phyloP scores from a whole-genome alignment of 2,797 vertebrate genomes.

The Rhabdophis nuchalis region DNA sequence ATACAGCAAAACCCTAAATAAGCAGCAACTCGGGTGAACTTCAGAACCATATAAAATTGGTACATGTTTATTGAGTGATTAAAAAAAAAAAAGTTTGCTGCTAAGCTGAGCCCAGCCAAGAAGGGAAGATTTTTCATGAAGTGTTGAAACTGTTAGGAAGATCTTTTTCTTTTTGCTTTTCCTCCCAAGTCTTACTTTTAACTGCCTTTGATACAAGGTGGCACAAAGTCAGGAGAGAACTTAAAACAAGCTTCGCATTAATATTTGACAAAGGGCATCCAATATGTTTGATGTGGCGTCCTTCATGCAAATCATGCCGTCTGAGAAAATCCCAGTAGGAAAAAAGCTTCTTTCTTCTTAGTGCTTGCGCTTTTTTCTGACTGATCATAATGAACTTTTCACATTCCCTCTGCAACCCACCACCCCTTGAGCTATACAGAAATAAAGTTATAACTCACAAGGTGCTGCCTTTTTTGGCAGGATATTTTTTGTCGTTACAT shows the following conservation, averaged over 20 bases:
- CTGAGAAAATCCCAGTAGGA: constrained; percentile 83
- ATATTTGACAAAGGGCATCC: constrained; percentile 93
- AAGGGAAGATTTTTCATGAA: constrained; percentile 64
- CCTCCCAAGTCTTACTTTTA: constrained; percentile 76
- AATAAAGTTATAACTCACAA: constrained; percentile 75
- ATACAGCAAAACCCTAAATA: background rate
- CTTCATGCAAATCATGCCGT: constrained; percentile 90
- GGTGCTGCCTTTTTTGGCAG: constrained; percentile 67
- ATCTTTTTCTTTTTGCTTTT: constrained; percentile 43
- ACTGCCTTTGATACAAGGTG: constrained; percentile 86
- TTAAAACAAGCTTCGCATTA: constrained; percentile 88
- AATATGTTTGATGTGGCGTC: constrained; percentile 89
- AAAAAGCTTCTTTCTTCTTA: constrained; percentile 82
- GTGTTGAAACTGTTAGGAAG: constrained; percentile 73
- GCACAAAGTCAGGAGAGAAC: constrained; percentile 83
- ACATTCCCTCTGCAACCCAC: constrained; percentile 81
- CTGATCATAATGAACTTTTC: constrained; percentile 91
- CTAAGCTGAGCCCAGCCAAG: constrained; percentile 72
- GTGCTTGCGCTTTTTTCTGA: constrained; percentile 69
- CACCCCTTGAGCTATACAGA: constrained; percentile 70
- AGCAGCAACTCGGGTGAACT: background rate
- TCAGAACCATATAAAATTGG: background rate
- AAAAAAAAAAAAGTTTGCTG: constrained; percentile 57
- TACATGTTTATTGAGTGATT: constrained; percentile 63
- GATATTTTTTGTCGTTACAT: constrained; percentile 48